Conservation (phyloP, 2,797 vertebrate genomes). For the Phoebastria nigripes region DNA sequence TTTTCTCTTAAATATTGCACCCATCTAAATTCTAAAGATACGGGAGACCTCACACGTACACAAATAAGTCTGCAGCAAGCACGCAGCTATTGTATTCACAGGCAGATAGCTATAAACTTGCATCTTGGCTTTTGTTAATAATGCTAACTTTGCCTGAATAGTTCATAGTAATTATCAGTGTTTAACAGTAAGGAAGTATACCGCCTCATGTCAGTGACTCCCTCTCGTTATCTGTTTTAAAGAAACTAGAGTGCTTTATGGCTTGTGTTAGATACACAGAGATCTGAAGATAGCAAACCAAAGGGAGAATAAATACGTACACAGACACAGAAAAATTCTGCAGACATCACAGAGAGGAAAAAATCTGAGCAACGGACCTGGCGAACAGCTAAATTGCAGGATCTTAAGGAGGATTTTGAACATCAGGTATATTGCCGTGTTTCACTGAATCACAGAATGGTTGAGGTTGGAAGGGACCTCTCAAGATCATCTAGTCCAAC, state of each 20-base stretch:
- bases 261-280: not conserved
- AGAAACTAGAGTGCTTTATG: not conserved
- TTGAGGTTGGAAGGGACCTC: not conserved
- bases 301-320: not conserved
- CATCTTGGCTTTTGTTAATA: not conserved
- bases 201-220: not conserved
- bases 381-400: not conserved
- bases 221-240: not conserved
- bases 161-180: not conserved
- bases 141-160: not conserved
- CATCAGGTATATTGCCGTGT: fast-evolving
- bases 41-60: not conserved
- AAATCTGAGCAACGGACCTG: not conserved
- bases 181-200: not conserved
- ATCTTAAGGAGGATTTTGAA: not conserved
- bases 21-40: not conserved
- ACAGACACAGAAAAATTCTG: not conserved
- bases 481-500: not conserved
- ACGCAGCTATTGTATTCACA: not conserved
- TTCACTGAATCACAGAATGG: not conserved
- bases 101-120: not conserved
- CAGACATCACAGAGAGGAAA: not conserved
- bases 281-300: not conserved
- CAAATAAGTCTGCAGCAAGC: not conserved
- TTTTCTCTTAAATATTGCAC: not conserved